These are phyloP conservation scores for Drosophila sturtevanti DNA, from an alignment of 1,140 invertebrate genomes.

Conservation along the genomic window DNA sequence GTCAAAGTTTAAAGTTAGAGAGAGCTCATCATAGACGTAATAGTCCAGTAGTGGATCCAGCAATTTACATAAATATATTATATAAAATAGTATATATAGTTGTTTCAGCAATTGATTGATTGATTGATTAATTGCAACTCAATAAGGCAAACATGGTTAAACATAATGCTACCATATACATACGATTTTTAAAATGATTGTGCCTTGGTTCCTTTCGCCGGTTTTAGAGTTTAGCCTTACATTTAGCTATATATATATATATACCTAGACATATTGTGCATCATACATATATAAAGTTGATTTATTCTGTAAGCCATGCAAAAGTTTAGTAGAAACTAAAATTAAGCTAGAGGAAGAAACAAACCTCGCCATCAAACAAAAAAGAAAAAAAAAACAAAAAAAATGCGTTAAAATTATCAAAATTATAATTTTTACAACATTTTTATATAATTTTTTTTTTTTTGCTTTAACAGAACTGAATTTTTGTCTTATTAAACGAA, in stretches of 20 bases:
- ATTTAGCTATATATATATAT: constrained; percentile 21
- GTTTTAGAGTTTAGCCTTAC: constrained; percentile 62
- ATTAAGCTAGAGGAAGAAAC: not conserved
- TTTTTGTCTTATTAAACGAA: constrained; percentile 38
- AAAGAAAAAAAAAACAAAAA: not conserved
- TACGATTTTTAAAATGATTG: constrained; percentile 71
- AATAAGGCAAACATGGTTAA: constrained; percentile 20
- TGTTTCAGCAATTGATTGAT: constrained; percentile 35
- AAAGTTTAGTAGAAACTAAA: not conserved
- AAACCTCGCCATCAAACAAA: constrained; percentile 21
- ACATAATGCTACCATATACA: constrained; percentile 2
- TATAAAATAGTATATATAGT: constrained; percentile 31
- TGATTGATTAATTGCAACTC: constrained; percentile 3
- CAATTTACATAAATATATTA: not conserved
- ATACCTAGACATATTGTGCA: not conserved
- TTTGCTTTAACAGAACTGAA: constrained; percentile 62
- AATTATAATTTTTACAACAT: constrained; percentile 56
- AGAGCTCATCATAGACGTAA: constrained; percentile 22
- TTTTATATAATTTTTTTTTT: constrained; percentile 35
- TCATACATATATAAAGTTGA: constrained; percentile 44
- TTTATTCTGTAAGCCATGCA: constrained; percentile 56
- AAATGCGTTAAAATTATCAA: constrained; percentile 63
- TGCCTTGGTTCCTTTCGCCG: constrained; percentile 73
- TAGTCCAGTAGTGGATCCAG: not conserved
- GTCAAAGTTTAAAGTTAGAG: constrained; percentile 51